Conservation (phyloP, 2,113 vertebrate species). For the Cichladusa arquata region DNA sequence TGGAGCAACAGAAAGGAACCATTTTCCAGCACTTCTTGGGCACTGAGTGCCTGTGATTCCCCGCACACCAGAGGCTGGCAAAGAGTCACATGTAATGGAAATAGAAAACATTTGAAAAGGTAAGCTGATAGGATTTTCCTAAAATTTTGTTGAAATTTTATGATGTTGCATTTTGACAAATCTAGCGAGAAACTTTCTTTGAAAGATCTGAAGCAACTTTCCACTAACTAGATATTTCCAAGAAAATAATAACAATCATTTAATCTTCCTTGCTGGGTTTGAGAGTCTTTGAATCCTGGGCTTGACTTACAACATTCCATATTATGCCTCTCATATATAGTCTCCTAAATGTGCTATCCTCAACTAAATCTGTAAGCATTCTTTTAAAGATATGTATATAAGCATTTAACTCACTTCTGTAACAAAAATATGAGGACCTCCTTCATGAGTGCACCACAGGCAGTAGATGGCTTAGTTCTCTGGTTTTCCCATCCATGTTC, state of each 20-base stretch:
- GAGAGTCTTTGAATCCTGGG: background rate
- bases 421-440: background rate
- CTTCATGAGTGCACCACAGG: background rate
- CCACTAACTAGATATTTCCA: background rate
- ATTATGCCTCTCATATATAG: background rate
- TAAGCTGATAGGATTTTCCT: background rate
- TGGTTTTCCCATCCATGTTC: background rate
- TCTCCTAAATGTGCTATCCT: background rate
- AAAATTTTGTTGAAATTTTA: background rate
- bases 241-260: background rate
- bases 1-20: background rate
- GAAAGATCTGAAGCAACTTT: background rate
- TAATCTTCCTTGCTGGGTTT: background rate
- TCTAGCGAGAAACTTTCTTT: background rate
- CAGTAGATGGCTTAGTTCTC: background rate
- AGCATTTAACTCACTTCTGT: background rate
- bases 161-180: background rate
- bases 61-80: background rate
- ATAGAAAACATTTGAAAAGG: background rate
- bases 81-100: background rate
- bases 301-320: background rate
- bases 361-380: background rate
- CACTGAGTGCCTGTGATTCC: background rate
- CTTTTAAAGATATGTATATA: background rate
- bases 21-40: background rate